Percentiles rank a stretch among this genome's conserved stretches.
These are phyloP conservation scores for Hoplodrina blanda DNA, from an alignment of 2,888 invertebrate species.

Conservation along the genomic window DNA sequence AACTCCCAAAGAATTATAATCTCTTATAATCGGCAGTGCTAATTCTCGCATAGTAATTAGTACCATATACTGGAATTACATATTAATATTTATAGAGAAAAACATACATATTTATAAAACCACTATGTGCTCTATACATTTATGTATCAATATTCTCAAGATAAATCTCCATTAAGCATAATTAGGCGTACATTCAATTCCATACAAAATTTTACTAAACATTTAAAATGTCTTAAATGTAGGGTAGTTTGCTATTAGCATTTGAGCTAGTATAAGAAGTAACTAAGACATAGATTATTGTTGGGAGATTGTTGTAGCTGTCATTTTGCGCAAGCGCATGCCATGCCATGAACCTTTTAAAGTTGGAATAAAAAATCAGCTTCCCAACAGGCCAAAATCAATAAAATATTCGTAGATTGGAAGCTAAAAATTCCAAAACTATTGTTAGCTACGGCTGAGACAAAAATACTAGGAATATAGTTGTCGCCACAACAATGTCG, in stretches of 20 bases:
- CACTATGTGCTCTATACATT: conserved; percentile 50
- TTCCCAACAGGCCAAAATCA: too few species aligned
- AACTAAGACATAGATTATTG: background rate
- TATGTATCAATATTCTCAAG: conserved; percentile 28
- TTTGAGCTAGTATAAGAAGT: conserved; percentile 33
- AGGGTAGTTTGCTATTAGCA: conserved; percentile 25
- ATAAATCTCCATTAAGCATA: conserved; percentile 50
- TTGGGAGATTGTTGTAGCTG: background rate
- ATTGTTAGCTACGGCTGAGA: too few species aligned
- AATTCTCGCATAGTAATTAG: conserved; percentile 38
- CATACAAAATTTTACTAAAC: conserved; percentile 40
- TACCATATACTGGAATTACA: conserved; percentile 16
- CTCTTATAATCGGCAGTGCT: conserved; percentile 46
- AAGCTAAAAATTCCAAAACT: too few species aligned
- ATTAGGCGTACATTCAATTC: conserved; percentile 60
- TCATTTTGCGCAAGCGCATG: too few species aligned
- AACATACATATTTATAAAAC: conserved; percentile 19
- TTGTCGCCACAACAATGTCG: background rate
- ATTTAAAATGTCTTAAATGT: conserved; percentile 55
- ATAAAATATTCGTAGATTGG: too few species aligned
- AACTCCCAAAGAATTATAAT: background rate
- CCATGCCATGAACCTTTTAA: too few species aligned
- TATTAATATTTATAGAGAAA: conserved; percentile 19
- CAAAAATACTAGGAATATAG: too few species aligned
- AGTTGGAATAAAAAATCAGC: too few species aligned